These are phyloP conservation scores for Agonopterix alstromeriana DNA, from an alignment of 2,888 invertebrate species.

Conservation along the genomic window DNA sequence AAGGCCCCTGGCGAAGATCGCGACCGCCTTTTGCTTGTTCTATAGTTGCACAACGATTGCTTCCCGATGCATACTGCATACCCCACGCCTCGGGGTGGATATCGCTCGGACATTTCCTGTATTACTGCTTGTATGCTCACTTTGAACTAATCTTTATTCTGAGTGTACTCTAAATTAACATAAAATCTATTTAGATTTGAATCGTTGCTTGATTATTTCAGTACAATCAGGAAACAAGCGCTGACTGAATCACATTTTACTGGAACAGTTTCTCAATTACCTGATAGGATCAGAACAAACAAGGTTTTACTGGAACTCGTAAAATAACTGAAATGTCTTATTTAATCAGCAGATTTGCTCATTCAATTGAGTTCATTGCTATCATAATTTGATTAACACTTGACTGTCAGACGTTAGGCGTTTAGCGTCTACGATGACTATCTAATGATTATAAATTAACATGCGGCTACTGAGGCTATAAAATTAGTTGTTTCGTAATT, in stretches of 20 bases:
- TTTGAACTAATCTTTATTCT: slow-evolving; percentile 51
- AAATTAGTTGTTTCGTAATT: slow-evolving; percentile 14
- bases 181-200: slow-evolving; percentile 56
- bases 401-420: slow-evolving; percentile 20
- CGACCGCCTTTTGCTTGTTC: slow-evolving; percentile 69
- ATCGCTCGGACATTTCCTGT: slow-evolving; percentile 66
- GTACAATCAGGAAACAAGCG: slow-evolving; percentile 37
- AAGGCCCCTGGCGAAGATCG: slow-evolving; percentile 54
- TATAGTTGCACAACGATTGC: slow-evolving; percentile 57
- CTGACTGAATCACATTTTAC: neutral
- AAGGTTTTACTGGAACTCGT: no score
- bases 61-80: slow-evolving; percentile 60
- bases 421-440: slow-evolving; percentile 23
- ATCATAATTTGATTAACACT: slow-evolving; percentile 27
- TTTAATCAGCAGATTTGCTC: neutral
- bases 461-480: slow-evolving; percentile 17
- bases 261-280: no score
- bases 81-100: slow-evolving; percentile 61
- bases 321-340: neutral
- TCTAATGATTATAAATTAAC: slow-evolving; percentile 35
- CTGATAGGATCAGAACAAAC: no score
- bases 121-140: slow-evolving; percentile 53
- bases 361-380: neutral
- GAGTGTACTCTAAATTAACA: slow-evolving; percentile 58
- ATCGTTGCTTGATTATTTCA: slow-evolving; percentile 25